Percentiles rank a stretch among this genome's conserved stretches.
Evolutionary conservation across 2,113 vertebrate species (phyloP).

Genomic region (Ciconia maguari): DNA sequence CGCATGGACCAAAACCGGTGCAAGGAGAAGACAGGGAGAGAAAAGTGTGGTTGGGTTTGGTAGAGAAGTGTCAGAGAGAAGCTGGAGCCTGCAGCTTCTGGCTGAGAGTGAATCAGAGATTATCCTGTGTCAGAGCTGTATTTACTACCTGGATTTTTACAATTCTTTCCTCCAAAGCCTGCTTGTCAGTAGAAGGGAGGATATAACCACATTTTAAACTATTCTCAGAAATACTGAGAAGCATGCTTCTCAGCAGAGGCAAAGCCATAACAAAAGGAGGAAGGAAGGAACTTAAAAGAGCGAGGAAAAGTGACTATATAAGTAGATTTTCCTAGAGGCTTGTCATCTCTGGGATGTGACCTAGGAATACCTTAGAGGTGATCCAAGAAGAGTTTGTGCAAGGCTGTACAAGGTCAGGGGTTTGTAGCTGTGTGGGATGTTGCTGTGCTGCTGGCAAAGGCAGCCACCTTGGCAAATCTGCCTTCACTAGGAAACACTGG

Average conservation of each 20-base stretch:
- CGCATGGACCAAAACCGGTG: background rate
- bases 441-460: background rate
- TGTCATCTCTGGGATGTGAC: background rate
- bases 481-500: background rate
- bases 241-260: background rate
- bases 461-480: background rate
- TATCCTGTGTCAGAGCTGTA: background rate
- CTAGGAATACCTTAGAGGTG: background rate
- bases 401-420: background rate
- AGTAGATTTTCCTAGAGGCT: conserved; percentile 16
- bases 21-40: background rate
- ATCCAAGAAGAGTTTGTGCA: conserved; percentile 5
- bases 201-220: background rate
- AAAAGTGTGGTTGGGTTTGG: background rate
- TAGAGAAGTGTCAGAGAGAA: background rate
- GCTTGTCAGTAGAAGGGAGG: background rate
- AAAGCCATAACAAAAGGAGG: conserved; percentile 12
- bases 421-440: background rate
- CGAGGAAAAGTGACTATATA: background rate
- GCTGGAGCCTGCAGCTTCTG: background rate
- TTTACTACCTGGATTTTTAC: background rate
- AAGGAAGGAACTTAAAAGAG: conserved; percentile 34
- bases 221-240: background rate
- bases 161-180: background rate
- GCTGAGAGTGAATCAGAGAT: background rate